phyloP scores from a whole-genome alignment of 2,797 vertebrate species.

The Mus minutoides region DNA sequence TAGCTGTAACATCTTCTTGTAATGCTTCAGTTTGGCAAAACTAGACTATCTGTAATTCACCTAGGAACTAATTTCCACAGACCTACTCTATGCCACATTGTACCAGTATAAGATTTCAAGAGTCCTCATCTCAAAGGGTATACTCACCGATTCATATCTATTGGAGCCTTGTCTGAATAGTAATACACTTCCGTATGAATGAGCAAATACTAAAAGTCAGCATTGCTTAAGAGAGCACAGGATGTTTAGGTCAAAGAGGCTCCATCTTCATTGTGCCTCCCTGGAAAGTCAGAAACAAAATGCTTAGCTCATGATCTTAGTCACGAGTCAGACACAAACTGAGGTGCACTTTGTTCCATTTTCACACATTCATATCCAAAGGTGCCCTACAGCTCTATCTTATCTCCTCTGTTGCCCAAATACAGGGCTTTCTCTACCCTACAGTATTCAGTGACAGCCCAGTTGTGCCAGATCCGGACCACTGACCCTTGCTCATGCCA shows the following conservation, averaged over 20 bases:
- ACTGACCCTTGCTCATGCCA: background rate
- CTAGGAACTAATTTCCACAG: background rate
- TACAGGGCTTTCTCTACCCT: background rate
- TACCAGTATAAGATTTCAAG: background rate
- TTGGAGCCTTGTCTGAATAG: background rate
- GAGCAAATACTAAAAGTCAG: background rate
- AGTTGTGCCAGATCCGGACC: background rate
- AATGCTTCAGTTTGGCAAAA: background rate
- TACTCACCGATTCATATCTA: background rate
- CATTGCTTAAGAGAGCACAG: background rate
- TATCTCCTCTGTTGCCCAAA: no score
- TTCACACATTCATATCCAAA: background rate
- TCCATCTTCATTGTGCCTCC: background rate
- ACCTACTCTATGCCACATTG: background rate
- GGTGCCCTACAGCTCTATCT: rapidly evolving
- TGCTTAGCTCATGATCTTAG: background rate
- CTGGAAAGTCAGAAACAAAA: background rate
- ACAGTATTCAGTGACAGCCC: background rate
- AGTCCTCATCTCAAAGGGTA: background rate
- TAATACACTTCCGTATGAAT: background rate
- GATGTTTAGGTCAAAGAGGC: background rate
- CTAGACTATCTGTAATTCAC: background rate
- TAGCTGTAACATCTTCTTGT: background rate
- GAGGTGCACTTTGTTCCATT: rapidly evolving
- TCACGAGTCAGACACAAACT: background rate